Percentiles rank a stretch among this genome's conserved stretches.
Conservation (phyloP, 2,113 vertebrate species). For the Nesoenas mayeri region DNA sequence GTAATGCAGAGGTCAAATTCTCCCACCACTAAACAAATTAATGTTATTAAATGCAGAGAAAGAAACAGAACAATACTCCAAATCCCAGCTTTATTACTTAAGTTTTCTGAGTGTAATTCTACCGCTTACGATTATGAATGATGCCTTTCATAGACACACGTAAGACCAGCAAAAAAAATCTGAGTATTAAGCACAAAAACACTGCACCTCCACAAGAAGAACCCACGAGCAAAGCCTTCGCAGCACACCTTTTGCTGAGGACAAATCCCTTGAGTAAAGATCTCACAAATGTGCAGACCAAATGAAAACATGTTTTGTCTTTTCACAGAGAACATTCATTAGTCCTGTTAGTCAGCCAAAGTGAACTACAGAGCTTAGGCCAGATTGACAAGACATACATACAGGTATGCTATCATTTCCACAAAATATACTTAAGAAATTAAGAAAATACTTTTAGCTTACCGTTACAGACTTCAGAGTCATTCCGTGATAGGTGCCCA, state of each 20-base stretch:
- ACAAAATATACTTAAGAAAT: not conserved
- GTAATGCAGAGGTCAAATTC: not conserved
- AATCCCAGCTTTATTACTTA: not conserved
- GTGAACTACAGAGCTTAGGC: not conserved
- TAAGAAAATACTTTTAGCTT: constrained; percentile 65
- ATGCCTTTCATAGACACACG: not conserved
- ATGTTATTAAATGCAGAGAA: not conserved
- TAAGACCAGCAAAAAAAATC: not conserved
- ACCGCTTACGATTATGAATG: not conserved
- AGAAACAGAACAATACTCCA: not conserved
- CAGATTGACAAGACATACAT: not conserved
- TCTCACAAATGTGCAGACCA: not conserved
- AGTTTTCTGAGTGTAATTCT: not conserved
- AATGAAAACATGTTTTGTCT: not conserved
- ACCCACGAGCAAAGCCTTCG: not conserved
- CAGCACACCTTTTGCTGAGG: not conserved
- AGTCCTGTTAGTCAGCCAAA: not conserved
- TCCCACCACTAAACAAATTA: not conserved
- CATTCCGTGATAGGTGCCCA: constrained; percentile 99
- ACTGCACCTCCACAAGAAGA: not conserved
- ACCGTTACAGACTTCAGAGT: constrained; percentile 99
- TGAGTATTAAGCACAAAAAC: not conserved
- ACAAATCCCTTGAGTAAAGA: not conserved
- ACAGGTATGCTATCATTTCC: not conserved
- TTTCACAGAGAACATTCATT: not conserved